These are phyloP conservation scores for Seira ritae DNA, from an alignment of 2,888 invertebrate species.

Conservation along the genomic window DNA sequence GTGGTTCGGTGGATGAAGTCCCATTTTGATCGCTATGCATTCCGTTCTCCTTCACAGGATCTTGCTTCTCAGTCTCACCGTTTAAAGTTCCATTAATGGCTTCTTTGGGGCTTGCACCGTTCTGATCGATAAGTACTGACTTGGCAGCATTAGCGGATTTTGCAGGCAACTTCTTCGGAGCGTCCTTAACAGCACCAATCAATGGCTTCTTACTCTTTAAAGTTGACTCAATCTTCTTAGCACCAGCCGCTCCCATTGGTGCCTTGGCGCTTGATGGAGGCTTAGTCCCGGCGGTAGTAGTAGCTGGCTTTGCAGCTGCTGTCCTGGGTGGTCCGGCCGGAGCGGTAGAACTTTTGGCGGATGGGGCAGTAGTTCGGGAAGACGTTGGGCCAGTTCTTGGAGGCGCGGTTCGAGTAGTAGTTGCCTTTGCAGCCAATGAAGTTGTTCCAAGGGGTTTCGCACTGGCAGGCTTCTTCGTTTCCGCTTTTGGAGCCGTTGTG, in stretches of 20 bases:
- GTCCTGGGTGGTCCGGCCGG: too few species aligned
- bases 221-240: slow-evolving; percentile 70
- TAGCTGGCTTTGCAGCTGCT: slow-evolving; percentile 53
- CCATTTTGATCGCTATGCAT: slow-evolving; percentile 3
- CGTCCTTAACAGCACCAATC: neutral
- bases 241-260: slow-evolving; percentile 73
- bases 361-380: too few species aligned
- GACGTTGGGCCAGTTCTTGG: too few species aligned
- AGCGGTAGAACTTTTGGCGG: too few species aligned
- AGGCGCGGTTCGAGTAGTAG: too few species aligned
- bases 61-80: slow-evolving; percentile 36
- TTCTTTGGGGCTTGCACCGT: slow-evolving; percentile 18
- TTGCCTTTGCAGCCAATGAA: too few species aligned
- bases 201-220: slow-evolving; percentile 29
- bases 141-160: neutral
- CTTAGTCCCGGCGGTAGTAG: slow-evolving; percentile 33
- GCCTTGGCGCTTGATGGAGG: slow-evolving; percentile 71
- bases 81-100: slow-evolving; percentile 22
- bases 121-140: slow-evolving; percentile 11
- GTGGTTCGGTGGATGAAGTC: neutral
- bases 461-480: slow-evolving; percentile 73
- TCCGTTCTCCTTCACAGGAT: slow-evolving; percentile 36
- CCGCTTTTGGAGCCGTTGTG: slow-evolving; percentile 59
- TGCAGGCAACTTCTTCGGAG: neutral
- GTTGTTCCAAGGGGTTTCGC: slow-evolving; percentile 66